Evolutionary conservation across 2,888 invertebrate genomes (phyloP).

Genomic region (Exephanes ischioxanthus): DNA sequence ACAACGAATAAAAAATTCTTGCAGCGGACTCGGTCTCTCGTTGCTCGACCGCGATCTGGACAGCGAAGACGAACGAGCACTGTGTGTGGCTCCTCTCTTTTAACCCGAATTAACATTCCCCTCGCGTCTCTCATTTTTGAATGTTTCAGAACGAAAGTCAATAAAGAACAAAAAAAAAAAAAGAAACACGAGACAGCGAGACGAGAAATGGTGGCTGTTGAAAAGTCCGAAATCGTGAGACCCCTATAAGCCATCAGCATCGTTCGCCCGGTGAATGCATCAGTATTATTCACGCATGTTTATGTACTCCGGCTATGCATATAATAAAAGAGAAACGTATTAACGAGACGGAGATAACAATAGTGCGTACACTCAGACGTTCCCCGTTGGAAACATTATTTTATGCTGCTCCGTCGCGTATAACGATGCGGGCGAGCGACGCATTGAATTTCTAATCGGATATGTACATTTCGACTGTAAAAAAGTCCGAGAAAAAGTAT

Average conservation of each 20-base stretch:
- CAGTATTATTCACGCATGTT: constrained; percentile 64
- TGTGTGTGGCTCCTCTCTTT: constrained; percentile 27
- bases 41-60: constrained; percentile 10
- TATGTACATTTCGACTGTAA: constrained; percentile 16
- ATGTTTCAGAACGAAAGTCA: constrained; percentile 48
- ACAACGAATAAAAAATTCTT: neutral
- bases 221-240: constrained; percentile 65
- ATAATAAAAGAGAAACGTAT: constrained; percentile 65
- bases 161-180: constrained; percentile 53
- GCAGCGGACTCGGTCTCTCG: neutral
- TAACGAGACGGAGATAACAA: constrained; percentile 50
- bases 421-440: constrained; percentile 66
- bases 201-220: constrained; percentile 52
- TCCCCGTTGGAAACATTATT: constrained; percentile 65
- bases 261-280: constrained; percentile 64
- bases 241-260: constrained; percentile 64
- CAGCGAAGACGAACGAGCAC: constrained; percentile 7
- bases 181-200: constrained; percentile 13
- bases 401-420: constrained; percentile 62
- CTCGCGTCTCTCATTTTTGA: constrained; percentile 62
- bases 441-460: constrained; percentile 66
- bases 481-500: neutral
- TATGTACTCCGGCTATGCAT: constrained; percentile 60
- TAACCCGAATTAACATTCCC: constrained; percentile 55
- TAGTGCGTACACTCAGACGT: constrained; percentile 52